Evolutionary conservation across 2,113 vertebrate species (phyloP).

Genomic region (Spea multiplicata): DNA sequence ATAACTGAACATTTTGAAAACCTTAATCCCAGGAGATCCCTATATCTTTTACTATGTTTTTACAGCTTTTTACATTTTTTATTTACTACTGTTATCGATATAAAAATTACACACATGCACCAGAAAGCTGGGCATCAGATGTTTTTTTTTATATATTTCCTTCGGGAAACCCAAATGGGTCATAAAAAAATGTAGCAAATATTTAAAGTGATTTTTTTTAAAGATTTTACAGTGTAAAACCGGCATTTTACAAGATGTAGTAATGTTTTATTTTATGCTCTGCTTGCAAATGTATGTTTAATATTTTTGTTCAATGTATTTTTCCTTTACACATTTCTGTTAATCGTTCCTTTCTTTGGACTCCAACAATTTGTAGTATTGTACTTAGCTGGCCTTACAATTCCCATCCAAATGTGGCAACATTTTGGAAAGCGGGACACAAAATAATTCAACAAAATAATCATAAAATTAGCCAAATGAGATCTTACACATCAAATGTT

Average conservation of each 20-base stretch:
- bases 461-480: not conserved
- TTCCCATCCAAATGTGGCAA: not conserved
- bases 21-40: conserved; percentile 51
- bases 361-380: not conserved
- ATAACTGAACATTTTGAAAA: conserved; percentile 57
- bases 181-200: conserved; percentile 62
- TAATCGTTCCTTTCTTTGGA: not conserved
- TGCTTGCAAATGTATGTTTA: conserved; percentile 56
- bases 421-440: not conserved
- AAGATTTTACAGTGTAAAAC: conserved; percentile 55
- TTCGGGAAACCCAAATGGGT: conserved; percentile 60
- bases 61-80: conserved; percentile 58
- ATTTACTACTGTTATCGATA: conserved; percentile 65
- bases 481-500: too few species aligned
- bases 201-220: conserved; percentile 56
- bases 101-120: conserved; percentile 60
- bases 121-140: conserved; percentile 58
- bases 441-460: not conserved
- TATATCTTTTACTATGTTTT: conserved; percentile 59
- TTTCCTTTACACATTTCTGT: conserved; percentile 38
- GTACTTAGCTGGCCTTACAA: not conserved
- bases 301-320: conserved; percentile 54
- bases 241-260: conserved; percentile 62
- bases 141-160: conserved; percentile 62
- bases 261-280: conserved; percentile 61